Base-by-base conservation (phyloP, 2,888 invertebrate species). In the Aphidoletes aphidimyza region DNA sequence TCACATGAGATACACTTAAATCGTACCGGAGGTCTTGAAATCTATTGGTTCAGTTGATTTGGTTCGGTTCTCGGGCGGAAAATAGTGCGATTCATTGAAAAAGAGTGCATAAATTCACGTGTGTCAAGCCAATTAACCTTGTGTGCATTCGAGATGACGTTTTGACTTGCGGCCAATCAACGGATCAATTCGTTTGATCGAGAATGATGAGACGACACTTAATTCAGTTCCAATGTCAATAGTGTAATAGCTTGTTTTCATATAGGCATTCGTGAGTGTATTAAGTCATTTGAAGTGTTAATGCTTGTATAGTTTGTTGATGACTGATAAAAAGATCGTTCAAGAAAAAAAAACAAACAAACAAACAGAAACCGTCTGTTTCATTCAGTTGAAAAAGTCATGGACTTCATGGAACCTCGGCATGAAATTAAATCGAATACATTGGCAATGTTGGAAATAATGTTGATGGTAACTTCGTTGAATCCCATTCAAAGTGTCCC, bases 91-190 rank as follows among this genome's bases (percentile, higher is more conserved):
- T 69, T 69, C 26, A 69, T 26, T 22, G 9, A 14, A 30, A 30
- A 69, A 69, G 26, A 14, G 34, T 54, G 6, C 14, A 69, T 81
- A 37, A 36, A 37, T 81, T n/a, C 37, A 37, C 81, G 81, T 81
- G 37, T 81, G 37, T 37, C 81, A 81, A 0, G n/a, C 37, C 81
- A 81, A 81, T 81, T 81, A 81, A 81, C 81, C 81, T 81, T 81
- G 81, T n/a, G 36, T 39, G 37, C 81, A n/a, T 37, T 81, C n/a
- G 37, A n/a, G 19, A 19, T 37, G 34, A 78, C 54, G 54, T 19
- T 54, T 54, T 26, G 5, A 14, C 54, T 54, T 54, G 26, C 14
- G 30, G 22, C 54, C 22, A 69, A 69, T 69, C 69, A 69, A 54
- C 69, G n/a, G 26, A 69, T 69, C 69, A 30, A 69, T 69, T 30